Evolutionary conservation across 2,797 vertebrate genomes (phyloP).

Genomic region (Danio aesculapii): DNA sequence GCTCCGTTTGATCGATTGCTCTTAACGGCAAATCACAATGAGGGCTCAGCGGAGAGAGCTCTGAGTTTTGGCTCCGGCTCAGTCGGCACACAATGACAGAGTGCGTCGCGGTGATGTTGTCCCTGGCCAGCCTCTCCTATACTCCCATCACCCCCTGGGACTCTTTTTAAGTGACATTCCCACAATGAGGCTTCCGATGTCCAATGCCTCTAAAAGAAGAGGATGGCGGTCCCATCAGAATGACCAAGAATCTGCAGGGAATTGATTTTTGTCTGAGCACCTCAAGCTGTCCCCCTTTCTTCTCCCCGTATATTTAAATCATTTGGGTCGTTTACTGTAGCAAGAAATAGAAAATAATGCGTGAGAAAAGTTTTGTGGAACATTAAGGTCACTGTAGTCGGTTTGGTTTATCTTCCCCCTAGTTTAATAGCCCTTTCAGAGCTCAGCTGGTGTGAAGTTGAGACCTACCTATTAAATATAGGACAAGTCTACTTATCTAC

Average conservation of each 20-base stretch:
- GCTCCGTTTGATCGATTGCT: conserved; percentile 54
- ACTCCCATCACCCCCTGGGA: conserved; percentile 45
- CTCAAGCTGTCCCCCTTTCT: conserved; percentile 46
- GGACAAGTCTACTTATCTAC: conserved; percentile 33
- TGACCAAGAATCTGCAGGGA: conserved; percentile 48
- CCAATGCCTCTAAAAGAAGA: conserved; percentile 46
- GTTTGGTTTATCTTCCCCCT: conserved; percentile 33
- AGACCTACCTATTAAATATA: conserved; percentile 46
- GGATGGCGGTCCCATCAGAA: conserved; percentile 45
- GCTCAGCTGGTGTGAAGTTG: conserved; percentile 21
- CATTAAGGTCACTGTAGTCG: conserved; percentile 15
- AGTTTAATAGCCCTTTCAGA: conserved; percentile 42
- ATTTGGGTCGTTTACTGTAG: conserved; percentile 47
- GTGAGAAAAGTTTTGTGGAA: conserved; percentile 43
- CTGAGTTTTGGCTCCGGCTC: conserved; percentile 20
- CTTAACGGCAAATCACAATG: conserved; percentile 47
- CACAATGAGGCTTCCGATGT: conserved; percentile 55
- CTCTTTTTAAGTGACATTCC: conserved; percentile 47
- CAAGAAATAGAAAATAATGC: conserved; percentile 45
- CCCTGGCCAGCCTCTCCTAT: conserved; percentile 30
- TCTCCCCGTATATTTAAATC: conserved; percentile 45
- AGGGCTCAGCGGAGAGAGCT: conserved; percentile 8
- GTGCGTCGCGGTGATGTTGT: conserved; percentile 34
- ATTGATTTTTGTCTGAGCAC: conserved; percentile 46
- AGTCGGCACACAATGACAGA: conserved; percentile 45